Percentiles rank a stretch among this genome's conserved stretches.
phyloP scores from a whole-genome alignment of 2,113 vertebrate genomes.

The Paracanthobrama guichenoti region DNA sequence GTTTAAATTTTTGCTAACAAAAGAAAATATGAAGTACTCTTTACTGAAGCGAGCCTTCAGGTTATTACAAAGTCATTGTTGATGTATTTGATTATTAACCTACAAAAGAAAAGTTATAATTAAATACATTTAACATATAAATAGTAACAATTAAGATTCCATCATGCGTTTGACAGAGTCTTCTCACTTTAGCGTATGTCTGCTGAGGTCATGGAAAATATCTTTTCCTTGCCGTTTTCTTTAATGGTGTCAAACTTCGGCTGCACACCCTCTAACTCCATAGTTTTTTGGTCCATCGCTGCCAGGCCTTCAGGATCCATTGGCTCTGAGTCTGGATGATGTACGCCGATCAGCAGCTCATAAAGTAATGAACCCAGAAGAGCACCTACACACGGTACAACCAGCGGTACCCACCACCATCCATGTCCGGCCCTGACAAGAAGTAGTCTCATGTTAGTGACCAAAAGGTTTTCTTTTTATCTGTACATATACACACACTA shows the following conservation, averaged over 20 bases:
- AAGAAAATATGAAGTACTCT: not conserved
- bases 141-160: not conserved
- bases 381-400: constrained; percentile 76
- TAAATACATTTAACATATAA: not conserved
- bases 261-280: constrained; percentile 64
- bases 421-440: constrained; percentile 76
- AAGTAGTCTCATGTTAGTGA: not conserved
- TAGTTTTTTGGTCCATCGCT: not conserved
- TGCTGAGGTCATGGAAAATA: not conserved
- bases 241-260: constrained; percentile 33
- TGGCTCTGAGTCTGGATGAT: constrained; percentile 66
- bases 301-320: constrained; percentile 19
- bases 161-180: not conserved
- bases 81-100: not conserved
- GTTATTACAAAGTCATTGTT: not conserved
- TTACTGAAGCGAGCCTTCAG: not conserved
- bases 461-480: not conserved
- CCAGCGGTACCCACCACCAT: constrained; percentile 89
- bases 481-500: too few species aligned
- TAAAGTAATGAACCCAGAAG: constrained; percentile 73
- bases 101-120: not conserved
- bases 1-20: not conserved
- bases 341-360: constrained; percentile 76
- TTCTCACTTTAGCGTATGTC: not conserved
- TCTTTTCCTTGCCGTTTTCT: not conserved